phyloP scores from a whole-genome alignment of 2,888 invertebrate species.

The Cryptus armator region DNA sequence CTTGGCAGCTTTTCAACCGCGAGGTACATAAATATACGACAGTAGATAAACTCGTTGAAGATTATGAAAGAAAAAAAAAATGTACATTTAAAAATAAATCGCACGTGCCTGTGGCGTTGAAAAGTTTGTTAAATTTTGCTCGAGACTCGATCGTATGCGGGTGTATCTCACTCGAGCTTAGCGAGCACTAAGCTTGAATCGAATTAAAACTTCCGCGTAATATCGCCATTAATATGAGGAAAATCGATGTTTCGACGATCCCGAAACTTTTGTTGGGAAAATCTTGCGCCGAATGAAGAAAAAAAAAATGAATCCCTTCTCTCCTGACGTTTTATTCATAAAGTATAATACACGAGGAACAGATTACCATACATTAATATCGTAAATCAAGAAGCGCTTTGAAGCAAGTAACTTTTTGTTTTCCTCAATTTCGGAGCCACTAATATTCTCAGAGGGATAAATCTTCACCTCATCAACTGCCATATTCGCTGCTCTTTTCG shows the following conservation, averaged over 20 bases:
- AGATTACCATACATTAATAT: constrained; percentile 33
- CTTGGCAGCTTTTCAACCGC: too few relatives aligned
- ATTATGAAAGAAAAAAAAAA: constrained; percentile 8
- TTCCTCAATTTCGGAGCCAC: not conserved
- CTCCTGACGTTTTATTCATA: constrained; percentile 6
- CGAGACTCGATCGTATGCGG: too few relatives aligned
- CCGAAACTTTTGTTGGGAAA: constrained; percentile 23
- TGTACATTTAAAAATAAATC: not conserved
- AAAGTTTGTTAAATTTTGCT: constrained; percentile 39
- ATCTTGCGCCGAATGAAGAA: not conserved
- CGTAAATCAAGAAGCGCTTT: constrained; percentile 9
- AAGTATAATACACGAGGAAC: not conserved
- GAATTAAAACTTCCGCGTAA: constrained; percentile 49
- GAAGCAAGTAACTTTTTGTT: not conserved
- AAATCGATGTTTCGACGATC: constrained; percentile 41
- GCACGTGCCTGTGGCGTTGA: constrained; percentile 6
- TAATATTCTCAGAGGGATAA: constrained; percentile 1
- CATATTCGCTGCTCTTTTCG: constrained; percentile 20
- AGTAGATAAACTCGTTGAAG: constrained; percentile 12
- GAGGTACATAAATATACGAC: too few relatives aligned
- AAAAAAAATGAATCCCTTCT: constrained; percentile 8
- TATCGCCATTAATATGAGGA: constrained; percentile 44
- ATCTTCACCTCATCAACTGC: constrained; percentile 1
- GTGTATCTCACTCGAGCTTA: too few relatives aligned
- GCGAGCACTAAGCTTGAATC: constrained; percentile 3